phyloP scores from a whole-genome alignment of 2,888 invertebrate genomes.

The Pycnomerus fuliginosus region DNA sequence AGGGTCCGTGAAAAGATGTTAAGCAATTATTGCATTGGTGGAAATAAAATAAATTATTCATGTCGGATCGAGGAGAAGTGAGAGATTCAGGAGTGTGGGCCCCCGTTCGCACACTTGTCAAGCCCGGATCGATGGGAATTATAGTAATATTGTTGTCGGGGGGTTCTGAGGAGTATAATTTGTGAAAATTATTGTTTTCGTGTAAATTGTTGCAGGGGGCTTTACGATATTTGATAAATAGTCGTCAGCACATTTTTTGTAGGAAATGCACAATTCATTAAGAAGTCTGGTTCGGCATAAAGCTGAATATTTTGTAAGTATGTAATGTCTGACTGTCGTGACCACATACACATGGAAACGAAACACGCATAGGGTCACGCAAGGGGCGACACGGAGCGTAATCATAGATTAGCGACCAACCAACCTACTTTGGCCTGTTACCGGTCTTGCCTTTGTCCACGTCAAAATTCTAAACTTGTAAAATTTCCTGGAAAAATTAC shows the following conservation, averaged over 20 bases:
- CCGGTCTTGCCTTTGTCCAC: slow-evolving; percentile 23
- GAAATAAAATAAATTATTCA: slow-evolving; percentile 20
- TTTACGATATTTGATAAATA: background rate
- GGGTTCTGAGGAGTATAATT: slow-evolving; percentile 7
- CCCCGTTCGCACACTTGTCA: slow-evolving; percentile 2
- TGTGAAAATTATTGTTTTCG: slow-evolving; percentile 3
- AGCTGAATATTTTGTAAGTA: slow-evolving; percentile 40
- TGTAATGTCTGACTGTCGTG: slow-evolving; percentile 44
- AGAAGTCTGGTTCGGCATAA: slow-evolving; percentile 28
- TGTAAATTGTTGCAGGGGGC: background rate
- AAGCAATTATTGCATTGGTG: no score
- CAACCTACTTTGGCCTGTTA: slow-evolving; percentile 20
- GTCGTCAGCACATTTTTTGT: slow-evolving; percentile 10
- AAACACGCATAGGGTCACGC: slow-evolving; percentile 43
- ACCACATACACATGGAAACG: slow-evolving; percentile 37
- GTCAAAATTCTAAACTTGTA: slow-evolving; percentile 18
- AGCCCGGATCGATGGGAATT: slow-evolving; percentile 4
- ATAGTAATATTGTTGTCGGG: slow-evolving; percentile 5
- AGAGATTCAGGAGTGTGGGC: background rate
- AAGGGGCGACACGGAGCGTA: slow-evolving; percentile 41
- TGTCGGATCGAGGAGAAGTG: background rate
- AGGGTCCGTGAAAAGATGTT: no score
- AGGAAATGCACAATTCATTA: slow-evolving; percentile 35
- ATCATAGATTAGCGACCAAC: slow-evolving; percentile 44
- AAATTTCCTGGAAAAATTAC: slow-evolving; percentile 20